Evolutionary conservation across 2,113 vertebrate genomes (phyloP).

Genomic region (Nycticebus coucang): DNA sequence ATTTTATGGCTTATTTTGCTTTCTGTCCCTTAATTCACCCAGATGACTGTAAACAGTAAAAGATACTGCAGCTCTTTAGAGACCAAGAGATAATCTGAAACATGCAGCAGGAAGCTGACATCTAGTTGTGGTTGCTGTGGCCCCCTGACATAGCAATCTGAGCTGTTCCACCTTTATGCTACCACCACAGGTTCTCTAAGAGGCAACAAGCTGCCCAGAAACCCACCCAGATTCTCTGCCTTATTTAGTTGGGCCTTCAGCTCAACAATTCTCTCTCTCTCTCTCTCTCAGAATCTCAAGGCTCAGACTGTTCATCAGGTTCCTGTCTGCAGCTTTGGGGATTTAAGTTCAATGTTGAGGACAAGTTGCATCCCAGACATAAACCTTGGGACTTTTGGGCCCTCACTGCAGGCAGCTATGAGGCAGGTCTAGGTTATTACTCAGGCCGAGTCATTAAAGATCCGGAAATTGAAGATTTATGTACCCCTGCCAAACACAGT

Average conservation of each 20-base stretch:
- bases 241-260: conserved; percentile 6
- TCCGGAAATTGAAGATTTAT: conserved; percentile 79
- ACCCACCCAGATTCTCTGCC: background rate
- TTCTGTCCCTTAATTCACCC: conserved; percentile 22
- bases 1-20: background rate
- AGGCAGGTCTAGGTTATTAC: conserved; percentile 73
- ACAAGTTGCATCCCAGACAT: background rate
- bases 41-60: background rate
- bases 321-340: background rate
- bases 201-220: background rate
- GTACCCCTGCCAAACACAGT: conserved; percentile 59
- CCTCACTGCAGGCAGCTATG: conserved; percentile 45
- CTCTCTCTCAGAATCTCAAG: background rate
- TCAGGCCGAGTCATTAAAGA: conserved; percentile 64
- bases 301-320: conserved; percentile 54
- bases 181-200: background rate
- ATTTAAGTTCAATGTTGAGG: conserved; percentile 43
- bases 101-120: background rate
- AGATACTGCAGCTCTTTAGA: background rate
- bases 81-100: background rate
- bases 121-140: background rate
- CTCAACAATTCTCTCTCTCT: background rate
- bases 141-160: background rate
- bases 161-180: background rate
- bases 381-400: background rate